Conservation (phyloP, 2,888 invertebrate species). For the Ophion ellenae region DNA sequence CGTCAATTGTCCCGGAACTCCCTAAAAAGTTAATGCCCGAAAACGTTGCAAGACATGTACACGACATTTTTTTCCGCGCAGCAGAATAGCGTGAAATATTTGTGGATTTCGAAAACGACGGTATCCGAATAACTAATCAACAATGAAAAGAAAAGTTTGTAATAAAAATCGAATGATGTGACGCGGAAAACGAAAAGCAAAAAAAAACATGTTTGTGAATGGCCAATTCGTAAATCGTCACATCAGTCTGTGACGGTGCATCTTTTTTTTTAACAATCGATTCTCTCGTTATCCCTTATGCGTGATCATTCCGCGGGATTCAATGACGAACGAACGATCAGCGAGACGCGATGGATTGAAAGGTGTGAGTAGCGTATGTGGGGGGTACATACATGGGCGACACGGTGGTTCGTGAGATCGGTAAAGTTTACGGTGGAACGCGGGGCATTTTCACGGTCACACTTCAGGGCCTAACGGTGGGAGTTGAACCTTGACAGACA, state of each 20-base stretch:
- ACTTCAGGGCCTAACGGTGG: slow-evolving; percentile 51
- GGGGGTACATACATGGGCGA: neutral
- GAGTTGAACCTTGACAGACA: slow-evolving; percentile 35
- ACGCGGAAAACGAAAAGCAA: neutral
- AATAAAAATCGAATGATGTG: neutral
- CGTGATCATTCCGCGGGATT: slow-evolving; percentile 18
- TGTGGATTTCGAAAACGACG: too few species aligned
- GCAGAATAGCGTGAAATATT: too few species aligned
- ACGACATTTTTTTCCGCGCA: too few species aligned
- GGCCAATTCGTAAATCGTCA: neutral
- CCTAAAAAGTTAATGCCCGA: too few species aligned
- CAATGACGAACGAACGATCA: slow-evolving; percentile 47
- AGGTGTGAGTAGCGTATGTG: neutral
- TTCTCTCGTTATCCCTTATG: slow-evolving; percentile 24
- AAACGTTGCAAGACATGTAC: too few species aligned
- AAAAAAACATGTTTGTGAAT: neutral
- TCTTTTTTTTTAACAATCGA: slow-evolving; percentile 1
- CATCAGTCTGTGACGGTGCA: neutral
- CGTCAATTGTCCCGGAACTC: too few species aligned
- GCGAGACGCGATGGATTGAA: slow-evolving; percentile 34
- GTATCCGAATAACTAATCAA: neutral
- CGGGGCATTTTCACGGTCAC: slow-evolving; percentile 55
- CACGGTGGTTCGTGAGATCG: slow-evolving; percentile 22
- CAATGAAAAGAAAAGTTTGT: neutral
- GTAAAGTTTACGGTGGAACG: slow-evolving; percentile 37